These are phyloP conservation scores for Tetraneura akinire DNA, from an alignment of 1,140 invertebrate genomes.

Conservation along the genomic window DNA sequence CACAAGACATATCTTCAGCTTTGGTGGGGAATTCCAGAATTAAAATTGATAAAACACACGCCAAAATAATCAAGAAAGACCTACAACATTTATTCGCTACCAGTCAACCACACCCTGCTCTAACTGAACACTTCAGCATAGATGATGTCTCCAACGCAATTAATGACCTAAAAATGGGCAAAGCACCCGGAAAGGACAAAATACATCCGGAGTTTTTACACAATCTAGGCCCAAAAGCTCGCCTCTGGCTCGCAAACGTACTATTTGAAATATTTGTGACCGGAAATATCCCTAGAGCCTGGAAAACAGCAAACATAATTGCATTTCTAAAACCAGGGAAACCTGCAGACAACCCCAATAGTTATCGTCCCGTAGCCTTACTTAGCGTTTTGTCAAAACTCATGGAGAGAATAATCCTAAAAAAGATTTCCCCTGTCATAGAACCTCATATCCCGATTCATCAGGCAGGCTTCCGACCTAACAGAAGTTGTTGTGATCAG, in stretches of 20 bases:
- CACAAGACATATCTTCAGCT: neutral
- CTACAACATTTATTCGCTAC: neutral
- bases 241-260: slow-evolving; percentile 21
- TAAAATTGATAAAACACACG: neutral
- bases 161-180: neutral
- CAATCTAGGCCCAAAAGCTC: neutral
- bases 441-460: too few relatives aligned
- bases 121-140: neutral
- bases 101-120: neutral
- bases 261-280: slow-evolving; percentile 45
- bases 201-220: neutral
- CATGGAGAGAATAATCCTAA: too few relatives aligned
- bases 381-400: too few relatives aligned
- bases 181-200: slow-evolving; percentile 8
- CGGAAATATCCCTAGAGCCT: slow-evolving; percentile 53
- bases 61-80: neutral
- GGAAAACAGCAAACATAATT: slow-evolving; percentile 58
- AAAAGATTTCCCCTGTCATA: too few relatives aligned
- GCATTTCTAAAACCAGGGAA: slow-evolving; percentile 57
- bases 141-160: neutral
- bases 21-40: neutral
- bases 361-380: slow-evolving; percentile 58
- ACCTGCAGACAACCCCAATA: slow-evolving; percentile 54
- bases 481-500: too few relatives aligned
- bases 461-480: too few relatives aligned